Conservation (phyloP, 2,888 invertebrate genomes). For the Lordiphosa andalusiaca region DNA sequence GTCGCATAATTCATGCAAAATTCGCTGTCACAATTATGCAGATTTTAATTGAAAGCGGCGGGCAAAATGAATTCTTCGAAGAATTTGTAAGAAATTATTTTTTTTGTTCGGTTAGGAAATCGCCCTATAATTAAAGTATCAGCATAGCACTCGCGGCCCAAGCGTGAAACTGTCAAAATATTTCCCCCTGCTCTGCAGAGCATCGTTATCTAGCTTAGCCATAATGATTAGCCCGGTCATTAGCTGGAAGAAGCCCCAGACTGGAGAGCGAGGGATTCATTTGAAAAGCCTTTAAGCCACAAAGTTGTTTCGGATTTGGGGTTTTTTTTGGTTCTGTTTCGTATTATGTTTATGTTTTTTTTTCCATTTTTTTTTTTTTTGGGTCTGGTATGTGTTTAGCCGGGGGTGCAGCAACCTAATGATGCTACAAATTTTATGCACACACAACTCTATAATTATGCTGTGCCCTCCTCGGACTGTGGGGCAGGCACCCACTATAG, state of each 20-base stretch:
- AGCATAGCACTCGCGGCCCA: conserved; percentile 71
- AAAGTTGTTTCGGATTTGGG: conserved; percentile 49
- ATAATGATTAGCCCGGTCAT: conserved; percentile 74
- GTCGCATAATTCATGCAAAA: conserved; percentile 75
- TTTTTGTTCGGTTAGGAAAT: conserved; percentile 60
- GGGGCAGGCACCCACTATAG: conserved; percentile 31
- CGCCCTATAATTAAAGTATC: conserved; percentile 73
- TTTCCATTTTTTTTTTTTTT: conserved; percentile 2
- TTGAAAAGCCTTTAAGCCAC: conserved; percentile 72
- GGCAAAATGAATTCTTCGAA: conserved; percentile 10
- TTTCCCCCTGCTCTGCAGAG: conserved; percentile 39
- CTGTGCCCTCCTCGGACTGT: conserved; percentile 3
- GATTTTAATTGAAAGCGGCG: conserved; percentile 71
- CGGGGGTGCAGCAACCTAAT: conserved; percentile 72
- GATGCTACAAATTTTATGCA: conserved; percentile 73
- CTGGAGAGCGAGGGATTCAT: conserved; percentile 56
- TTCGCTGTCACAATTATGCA: conserved; percentile 66
- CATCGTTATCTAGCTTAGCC: conserved; percentile 65
- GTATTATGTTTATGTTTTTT: background rate
- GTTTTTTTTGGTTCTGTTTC: conserved; percentile 31
- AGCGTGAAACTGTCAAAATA: conserved; percentile 73
- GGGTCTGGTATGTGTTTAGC: conserved; percentile 41
- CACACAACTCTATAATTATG: conserved; percentile 46
- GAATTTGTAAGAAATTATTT: conserved; percentile 29
- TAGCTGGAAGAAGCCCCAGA: conserved; percentile 36